Base-by-base conservation (phyloP, 1,140 invertebrate species). In the Drosophila kurseongensis region DNA sequence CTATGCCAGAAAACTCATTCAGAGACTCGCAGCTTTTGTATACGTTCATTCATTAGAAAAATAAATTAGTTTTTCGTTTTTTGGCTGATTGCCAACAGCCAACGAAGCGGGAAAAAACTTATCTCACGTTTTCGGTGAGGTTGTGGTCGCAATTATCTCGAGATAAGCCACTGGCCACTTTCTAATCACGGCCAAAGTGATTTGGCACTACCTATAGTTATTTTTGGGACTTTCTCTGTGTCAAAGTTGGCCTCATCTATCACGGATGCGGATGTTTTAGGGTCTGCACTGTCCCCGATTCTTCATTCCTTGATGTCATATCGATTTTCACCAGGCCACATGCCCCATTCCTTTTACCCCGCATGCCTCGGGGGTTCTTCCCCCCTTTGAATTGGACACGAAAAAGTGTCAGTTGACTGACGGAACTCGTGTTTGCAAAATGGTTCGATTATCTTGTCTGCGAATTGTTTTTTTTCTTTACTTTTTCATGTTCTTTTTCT, bases 351-450 rank as follows among this genome's bases (percentile, higher is more conserved):
- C 38, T 57, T 18, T 6, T 29, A 29, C 42, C 42, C 27, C 16
- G 29, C 44, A 7, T 0, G 4, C 32, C 57, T 9, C 18, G 8
- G 29, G 42, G 2, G 29, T 51, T 50, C n/a, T 42, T 35, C 40
- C 48, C 48, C 41, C 42, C 27, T 48, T 12, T 45, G 59, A 79
- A 79, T 83, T 75, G 83, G 67, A 86, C 79, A 81, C 77, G 67
- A 79, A 82, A 67, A 88, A 80, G 84, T 88, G 83, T 86, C 83
- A 86, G 69, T 86, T 79, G 83, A 79, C 83, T 66, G 79, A 82
- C 76, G 56, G 67, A 79, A 79, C 80, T 80, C 75, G 63, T 83
- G 83, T 88, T 86, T 72, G 83, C 69, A 41, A 82, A 86, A 82
- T 73, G 67, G 81, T 75, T 80, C 63, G 80, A 72, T 77, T 57